phyloP scores from a whole-genome alignment of 2,888 invertebrate genomes.

The Sipha maydis region DNA sequence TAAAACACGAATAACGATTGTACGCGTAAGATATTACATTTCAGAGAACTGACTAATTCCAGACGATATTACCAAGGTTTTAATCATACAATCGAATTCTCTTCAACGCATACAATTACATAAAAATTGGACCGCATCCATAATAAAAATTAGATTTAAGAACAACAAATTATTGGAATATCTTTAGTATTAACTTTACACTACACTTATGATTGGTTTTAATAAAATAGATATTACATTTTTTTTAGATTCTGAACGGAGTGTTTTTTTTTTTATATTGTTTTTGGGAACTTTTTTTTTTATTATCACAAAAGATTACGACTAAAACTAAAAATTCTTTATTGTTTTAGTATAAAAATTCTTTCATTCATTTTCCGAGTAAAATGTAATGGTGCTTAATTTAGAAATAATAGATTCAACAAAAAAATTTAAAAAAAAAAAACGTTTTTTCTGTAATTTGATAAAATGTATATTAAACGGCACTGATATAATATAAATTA shows the following conservation, averaged over 20 bases:
- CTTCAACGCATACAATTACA: constrained; percentile 3
- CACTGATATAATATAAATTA: neutral
- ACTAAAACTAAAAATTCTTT: no score
- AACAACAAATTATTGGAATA: neutral
- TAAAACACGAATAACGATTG: no score
- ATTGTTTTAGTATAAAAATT: no score
- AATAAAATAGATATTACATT: neutral
- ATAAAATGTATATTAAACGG: neutral
- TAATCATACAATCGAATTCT: no score
- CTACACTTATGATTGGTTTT: neutral
- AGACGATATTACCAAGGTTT: neutral
- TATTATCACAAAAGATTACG: no score
- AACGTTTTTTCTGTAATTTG: neutral
- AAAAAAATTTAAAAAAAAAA: neutral
- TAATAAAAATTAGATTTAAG: neutral
- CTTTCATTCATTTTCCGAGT: no score
- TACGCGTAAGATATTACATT: neutral
- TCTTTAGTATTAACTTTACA: neutral
- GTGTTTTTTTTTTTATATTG: no score
- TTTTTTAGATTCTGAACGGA: no score
- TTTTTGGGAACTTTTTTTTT: no score
- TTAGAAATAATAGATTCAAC: no score
- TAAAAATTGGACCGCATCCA: constrained; percentile 6
- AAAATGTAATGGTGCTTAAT: no score
- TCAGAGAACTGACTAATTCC: neutral